phyloP scores from a whole-genome alignment of 92 coral and sea anemone species.

The Bergia sp. region DNA sequence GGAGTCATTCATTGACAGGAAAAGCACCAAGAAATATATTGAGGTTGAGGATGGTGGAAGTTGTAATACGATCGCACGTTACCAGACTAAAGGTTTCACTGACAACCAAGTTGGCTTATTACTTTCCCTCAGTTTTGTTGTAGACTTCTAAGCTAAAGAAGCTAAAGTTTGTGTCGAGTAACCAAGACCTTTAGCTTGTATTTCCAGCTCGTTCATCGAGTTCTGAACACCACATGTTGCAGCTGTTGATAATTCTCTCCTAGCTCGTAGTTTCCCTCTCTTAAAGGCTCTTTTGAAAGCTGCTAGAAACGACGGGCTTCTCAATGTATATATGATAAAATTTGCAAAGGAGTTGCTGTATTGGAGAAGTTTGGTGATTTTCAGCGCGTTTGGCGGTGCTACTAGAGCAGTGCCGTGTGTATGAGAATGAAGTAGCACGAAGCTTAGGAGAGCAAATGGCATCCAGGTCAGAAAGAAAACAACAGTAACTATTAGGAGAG shows the following conservation, averaged over 20 bases:
- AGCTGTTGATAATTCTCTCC: background rate
- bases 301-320: background rate
- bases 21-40: too few species aligned
- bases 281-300: slow-evolving; percentile 2
- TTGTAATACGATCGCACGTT: too few species aligned
- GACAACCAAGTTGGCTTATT: background rate
- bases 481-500: background rate
- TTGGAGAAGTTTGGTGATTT: slow-evolving; percentile 4
- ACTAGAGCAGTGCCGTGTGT: background rate
- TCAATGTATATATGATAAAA: background rate
- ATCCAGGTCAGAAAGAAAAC: background rate
- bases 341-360: slow-evolving; percentile 8
- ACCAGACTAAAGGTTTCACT: background rate
- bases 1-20: too few species aligned
- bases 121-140: background rate
- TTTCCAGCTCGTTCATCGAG: background rate
- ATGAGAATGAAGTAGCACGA: background rate
- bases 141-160: background rate
- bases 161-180: background rate
- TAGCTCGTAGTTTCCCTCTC: background rate
- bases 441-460: background rate
- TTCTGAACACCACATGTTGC: background rate
- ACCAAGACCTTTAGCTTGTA: background rate
- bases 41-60: too few species aligned
- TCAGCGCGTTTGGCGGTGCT: background rate